Evolutionary conservation across 2,797 vertebrate species (phyloP), one percentile per base, ranked within the genome.

Genomic region (Tamandua tetradactyla): DNA sequence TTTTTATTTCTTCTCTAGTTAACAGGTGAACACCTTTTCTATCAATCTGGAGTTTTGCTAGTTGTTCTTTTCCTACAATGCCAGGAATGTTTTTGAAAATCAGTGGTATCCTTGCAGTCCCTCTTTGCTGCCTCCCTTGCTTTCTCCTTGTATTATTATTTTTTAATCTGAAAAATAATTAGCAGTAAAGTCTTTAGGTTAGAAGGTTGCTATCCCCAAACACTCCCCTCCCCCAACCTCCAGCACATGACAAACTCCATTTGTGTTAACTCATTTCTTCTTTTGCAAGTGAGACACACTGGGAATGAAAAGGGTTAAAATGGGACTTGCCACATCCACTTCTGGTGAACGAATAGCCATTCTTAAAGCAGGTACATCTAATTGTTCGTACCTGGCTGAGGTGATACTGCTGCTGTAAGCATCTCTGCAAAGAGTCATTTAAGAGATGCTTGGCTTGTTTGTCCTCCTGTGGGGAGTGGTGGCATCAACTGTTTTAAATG

Each of bases 1-100:
- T 32, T 35, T 93, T 23, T 3, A 20, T 35, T 30, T 11, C 37
- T 57, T 20, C 22, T 23, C 79, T 25, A 22, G 66, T 80, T 78
- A 81, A 91, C 35, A 66, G 94, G 85, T 47, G 47, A 91, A n/a
- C 81, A 27, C 1, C 1, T 80, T 92, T 68, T 42, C 47, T 71
- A 84, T 68, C 47, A 40, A 3, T n/a, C 42, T 42, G 82, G 59
- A 95, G 64, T 96, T 95, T 78, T 79, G 35, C 32, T n/a, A 87
- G 55, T 78, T 85, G 79, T 42, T 84, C 40, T 71, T 88, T 69
- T 35, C 86, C 68, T 89, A 14, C 89, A 68, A 85, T 62, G 66
- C 68, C n/a, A 89, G 91, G 37, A 14, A n/a, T 47, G 17, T n/a
- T 32, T 94, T 81, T 15, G 57, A 74, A 91, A 80, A 66, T 22